phyloP scores from a whole-genome alignment of 1,140 invertebrate genomes.

The Agrilus planipennis region DNA sequence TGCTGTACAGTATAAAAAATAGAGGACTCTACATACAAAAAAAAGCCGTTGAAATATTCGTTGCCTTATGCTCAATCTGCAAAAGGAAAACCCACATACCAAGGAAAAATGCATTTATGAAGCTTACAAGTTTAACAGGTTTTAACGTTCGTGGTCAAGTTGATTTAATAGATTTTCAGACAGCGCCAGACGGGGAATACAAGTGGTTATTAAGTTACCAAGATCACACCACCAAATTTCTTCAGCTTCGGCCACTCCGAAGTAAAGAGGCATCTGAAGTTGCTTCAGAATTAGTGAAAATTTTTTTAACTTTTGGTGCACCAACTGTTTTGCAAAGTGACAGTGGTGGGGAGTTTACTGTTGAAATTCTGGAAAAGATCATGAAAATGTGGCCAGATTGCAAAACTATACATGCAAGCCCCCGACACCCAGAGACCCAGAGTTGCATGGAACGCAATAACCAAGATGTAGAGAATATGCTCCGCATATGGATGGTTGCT shows the following conservation, averaged over 20 bases:
- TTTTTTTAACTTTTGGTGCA: slow-evolving; percentile 33
- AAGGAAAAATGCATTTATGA: not conserved
- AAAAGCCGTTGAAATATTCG: slow-evolving; percentile 5
- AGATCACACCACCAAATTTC: slow-evolving; percentile 7
- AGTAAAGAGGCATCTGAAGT: slow-evolving; percentile 7
- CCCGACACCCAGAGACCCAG: slow-evolving; percentile 21
- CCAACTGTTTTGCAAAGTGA: slow-evolving; percentile 32
- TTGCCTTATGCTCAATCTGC: not conserved
- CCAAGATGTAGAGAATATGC: slow-evolving; percentile 17
- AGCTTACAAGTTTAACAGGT: slow-evolving; percentile 6
- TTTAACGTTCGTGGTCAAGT: slow-evolving; percentile 8
- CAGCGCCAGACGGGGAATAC: slow-evolving; percentile 2
- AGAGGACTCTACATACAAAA: slow-evolving; percentile 4
- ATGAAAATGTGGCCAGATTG: slow-evolving; percentile 22
- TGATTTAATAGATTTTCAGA: slow-evolving; percentile 9
- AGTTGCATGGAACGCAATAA: slow-evolving; percentile 18
- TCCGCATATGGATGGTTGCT: slow-evolving; percentile 12
- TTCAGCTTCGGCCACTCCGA: slow-evolving; percentile 3
- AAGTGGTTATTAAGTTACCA: slow-evolving; percentile 10
- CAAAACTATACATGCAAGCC: slow-evolving; percentile 30
- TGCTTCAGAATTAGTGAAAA: slow-evolving; percentile 24
- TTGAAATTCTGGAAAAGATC: slow-evolving; percentile 22
- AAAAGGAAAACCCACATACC: not conserved
- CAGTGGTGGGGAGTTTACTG: slow-evolving; percentile 31
- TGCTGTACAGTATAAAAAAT: slow-evolving; percentile 3